A percentile compares a stretch with the other conserved stretches of the same genome.
phyloP scores from a whole-genome alignment of 2,888 invertebrate species.

The Parnassius apollo region DNA sequence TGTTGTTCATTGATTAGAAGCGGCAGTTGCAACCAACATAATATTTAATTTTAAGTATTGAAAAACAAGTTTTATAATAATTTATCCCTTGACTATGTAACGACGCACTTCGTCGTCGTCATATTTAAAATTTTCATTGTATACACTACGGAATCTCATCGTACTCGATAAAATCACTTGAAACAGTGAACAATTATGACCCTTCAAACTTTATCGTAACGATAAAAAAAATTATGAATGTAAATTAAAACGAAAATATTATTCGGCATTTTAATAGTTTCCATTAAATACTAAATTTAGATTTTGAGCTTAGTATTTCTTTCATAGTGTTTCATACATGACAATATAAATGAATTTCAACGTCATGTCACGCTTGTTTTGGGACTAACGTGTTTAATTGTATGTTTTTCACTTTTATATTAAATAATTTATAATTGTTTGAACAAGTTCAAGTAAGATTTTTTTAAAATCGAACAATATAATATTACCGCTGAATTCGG shows the following conservation, averaged over 20 bases:
- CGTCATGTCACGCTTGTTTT: slow-evolving; percentile 19
- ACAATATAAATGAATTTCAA: slow-evolving; percentile 20
- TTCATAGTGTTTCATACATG: slow-evolving; percentile 20
- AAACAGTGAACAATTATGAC: slow-evolving; percentile 45
- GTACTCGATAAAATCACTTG: slow-evolving; percentile 50
- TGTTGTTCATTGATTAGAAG: slow-evolving; percentile 25
- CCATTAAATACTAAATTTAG: slow-evolving; percentile 25
- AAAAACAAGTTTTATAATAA: slow-evolving; percentile 46
- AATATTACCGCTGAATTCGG: slow-evolving; percentile 5
- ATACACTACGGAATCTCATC: slow-evolving; percentile 55
- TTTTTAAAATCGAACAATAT: slow-evolving; percentile 12
- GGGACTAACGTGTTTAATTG: slow-evolving; percentile 9
- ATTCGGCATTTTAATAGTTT: slow-evolving; percentile 28
- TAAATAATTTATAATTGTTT: slow-evolving; percentile 8
- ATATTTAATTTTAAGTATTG: slow-evolving; percentile 31
- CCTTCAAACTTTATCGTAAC: slow-evolving; percentile 54
- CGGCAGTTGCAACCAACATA: not conserved
- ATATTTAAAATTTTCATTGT: slow-evolving; percentile 48
- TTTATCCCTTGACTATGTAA: slow-evolving; percentile 63
- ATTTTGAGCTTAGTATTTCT: slow-evolving; percentile 24
- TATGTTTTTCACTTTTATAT: not conserved
- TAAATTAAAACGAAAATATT: slow-evolving; percentile 36
- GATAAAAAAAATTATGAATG: slow-evolving; percentile 48
- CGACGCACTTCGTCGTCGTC: slow-evolving; percentile 59
- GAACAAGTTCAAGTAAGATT: slow-evolving; percentile 11